These are phyloP conservation scores for Stramonita haemastoma DNA, from an alignment of 2,888 invertebrate species.

Conservation along the genomic window DNA sequence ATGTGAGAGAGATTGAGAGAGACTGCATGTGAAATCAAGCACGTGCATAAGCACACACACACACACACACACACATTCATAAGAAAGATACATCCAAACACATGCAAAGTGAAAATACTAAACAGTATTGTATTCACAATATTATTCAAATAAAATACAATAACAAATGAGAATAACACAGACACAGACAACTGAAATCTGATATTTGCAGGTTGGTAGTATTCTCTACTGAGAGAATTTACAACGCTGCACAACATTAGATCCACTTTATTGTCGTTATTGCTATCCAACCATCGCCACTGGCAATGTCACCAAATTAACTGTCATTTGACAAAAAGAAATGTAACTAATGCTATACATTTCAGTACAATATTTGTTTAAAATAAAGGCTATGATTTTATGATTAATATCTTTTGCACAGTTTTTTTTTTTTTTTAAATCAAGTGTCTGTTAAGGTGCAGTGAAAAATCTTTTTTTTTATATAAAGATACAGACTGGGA, in stretches of 20 bases:
- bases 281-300: not conserved
- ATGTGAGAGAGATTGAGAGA: not conserved
- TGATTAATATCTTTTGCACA: too few species aligned
- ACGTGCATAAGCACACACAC: not conserved
- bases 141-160: slow-evolving; percentile 15
- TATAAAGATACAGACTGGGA: not conserved
- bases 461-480: too few species aligned
- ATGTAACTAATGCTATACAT: too few species aligned
- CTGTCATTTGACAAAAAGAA: too few species aligned
- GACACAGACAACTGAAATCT: not conserved
- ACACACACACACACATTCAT: not conserved
- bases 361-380: too few species aligned
- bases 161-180: not conserved
- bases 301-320: not conserved
- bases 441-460: too few species aligned
- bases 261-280: not conserved
- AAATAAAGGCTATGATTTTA: too few species aligned
- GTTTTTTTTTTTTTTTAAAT: too few species aligned
- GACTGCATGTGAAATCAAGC: not conserved
- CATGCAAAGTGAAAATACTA: too few species aligned
- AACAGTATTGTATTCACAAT: not conserved
- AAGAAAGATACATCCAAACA: not conserved
- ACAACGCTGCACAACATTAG: not conserved
- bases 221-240: not conserved
- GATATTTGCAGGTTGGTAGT: not conserved